Percentiles rank a stretch among this genome's conserved stretches.
Conservation (phyloP, 2,888 invertebrate species). For the Slavum lentiscoides region DNA sequence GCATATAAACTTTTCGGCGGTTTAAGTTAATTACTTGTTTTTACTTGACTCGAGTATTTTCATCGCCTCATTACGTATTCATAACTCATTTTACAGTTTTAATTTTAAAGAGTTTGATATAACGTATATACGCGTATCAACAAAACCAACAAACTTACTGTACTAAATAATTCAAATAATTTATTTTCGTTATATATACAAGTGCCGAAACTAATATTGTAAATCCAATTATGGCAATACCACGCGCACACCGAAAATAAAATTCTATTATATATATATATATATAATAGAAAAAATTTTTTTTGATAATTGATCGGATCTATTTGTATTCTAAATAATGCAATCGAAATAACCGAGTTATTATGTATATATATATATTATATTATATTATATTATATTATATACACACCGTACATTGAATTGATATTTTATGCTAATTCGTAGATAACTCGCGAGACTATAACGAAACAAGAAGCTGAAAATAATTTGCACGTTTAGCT, state of each 20-base stretch:
- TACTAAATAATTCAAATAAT: slow-evolving; percentile 6
- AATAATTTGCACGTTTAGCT: slow-evolving; percentile 21
- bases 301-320: not conserved
- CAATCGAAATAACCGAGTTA: no score
- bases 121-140: no score
- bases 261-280: not conserved
- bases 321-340: not conserved
- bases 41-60: slow-evolving; percentile 31
- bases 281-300: not conserved
- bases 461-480: not conserved
- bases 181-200: slow-evolving; percentile 7
- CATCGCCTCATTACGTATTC: slow-evolving; percentile 10
- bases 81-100: slow-evolving; percentile 31
- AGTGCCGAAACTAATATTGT: no score
- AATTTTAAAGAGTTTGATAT: slow-evolving; percentile 31
- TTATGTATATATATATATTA: no score
- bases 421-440: slow-evolving; percentile 25
- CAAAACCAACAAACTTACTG: slow-evolving; percentile 2
- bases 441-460: slow-evolving; percentile 5
- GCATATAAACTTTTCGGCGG: slow-evolving; percentile 27
- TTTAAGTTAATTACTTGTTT: slow-evolving; percentile 34
- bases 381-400: no score
- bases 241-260: not conserved
- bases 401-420: not conserved
- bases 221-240: no score